These are phyloP conservation scores for Plodia interpunctella DNA, from an alignment of 1,140 invertebrate genomes.

Conservation along the genomic window DNA sequence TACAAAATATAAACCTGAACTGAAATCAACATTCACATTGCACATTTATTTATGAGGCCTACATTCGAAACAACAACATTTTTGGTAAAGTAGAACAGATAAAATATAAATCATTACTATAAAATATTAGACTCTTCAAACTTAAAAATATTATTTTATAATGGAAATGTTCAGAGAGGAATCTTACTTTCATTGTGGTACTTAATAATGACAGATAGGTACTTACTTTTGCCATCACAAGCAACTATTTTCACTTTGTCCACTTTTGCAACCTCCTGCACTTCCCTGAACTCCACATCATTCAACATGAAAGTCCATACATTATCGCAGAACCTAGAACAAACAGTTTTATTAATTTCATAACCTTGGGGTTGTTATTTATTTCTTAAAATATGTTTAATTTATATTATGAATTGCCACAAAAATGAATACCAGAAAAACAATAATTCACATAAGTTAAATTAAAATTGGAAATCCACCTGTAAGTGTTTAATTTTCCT, in stretches of 20 bases:
- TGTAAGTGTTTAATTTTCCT: slow-evolving; percentile 97
- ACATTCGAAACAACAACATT: too few species aligned
- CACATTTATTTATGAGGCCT: too few species aligned
- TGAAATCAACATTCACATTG: too few species aligned
- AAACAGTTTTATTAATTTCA: background rate
- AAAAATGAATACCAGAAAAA: background rate
- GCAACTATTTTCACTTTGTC: slow-evolving; percentile 99
- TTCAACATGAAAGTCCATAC: slow-evolving; percentile 99
- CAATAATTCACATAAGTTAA: background rate
- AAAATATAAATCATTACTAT: too few species aligned
- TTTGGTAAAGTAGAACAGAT: too few species aligned
- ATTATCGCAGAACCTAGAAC: slow-evolving; percentile 95
- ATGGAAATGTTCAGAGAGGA: too few species aligned
- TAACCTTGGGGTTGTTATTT: too few species aligned
- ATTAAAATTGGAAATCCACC: slow-evolving; percentile 59
- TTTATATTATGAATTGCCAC: background rate
- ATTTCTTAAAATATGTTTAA: too few species aligned
- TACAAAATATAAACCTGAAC: too few species aligned
- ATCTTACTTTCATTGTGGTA: too few species aligned
- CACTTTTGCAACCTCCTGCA: slow-evolving; percentile 95
- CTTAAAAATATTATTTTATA: too few species aligned
- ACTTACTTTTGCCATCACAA: slow-evolving; percentile 97
- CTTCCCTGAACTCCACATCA: slow-evolving; percentile 98
- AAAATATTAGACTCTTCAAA: too few species aligned
- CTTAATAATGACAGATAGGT: slow-evolving; percentile 8